A percentile compares a stretch with the other conserved stretches of the same genome.
These are phyloP conservation scores for Oasisia sp. DNA, from an alignment of 2,888 invertebrate genomes.

Conservation along the genomic window DNA sequence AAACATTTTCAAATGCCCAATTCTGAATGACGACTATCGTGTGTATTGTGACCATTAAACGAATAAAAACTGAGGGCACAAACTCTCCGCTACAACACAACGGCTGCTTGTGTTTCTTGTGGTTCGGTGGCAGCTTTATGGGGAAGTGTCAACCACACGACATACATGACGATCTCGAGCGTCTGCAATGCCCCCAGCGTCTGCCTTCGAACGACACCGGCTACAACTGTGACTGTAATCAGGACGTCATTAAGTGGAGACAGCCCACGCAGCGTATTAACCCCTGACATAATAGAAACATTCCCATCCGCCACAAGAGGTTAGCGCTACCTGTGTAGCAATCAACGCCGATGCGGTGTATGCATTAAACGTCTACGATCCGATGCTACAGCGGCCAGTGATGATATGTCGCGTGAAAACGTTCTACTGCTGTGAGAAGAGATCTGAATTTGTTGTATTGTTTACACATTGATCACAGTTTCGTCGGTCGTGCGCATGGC, in stretches of 20 bases:
- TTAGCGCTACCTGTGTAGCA: no score
- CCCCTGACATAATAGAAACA: no score
- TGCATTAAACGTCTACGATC: not conserved
- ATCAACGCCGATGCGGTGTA: not conserved
- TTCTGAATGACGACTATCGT: no score
- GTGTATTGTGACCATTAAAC: no score
- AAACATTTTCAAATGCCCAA: no score
- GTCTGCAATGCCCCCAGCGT: not conserved
- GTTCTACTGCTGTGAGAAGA: not conserved
- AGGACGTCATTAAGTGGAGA: not conserved
- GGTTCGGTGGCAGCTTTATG: no score
- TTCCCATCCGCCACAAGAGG: no score
- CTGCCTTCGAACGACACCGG: not conserved
- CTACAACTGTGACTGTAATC: constrained; percentile 3
- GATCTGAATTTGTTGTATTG: not conserved
- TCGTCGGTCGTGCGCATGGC: not conserved
- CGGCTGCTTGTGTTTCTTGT: no score
- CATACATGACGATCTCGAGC: not conserved
- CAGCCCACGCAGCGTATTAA: not conserved
- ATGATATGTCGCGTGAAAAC: not conserved
- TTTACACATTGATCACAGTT: not conserved
- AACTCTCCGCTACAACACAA: not conserved
- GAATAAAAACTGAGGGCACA: not conserved
- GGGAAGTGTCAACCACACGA: not conserved
- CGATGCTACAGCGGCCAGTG: not conserved